Evolutionary conservation across 2,888 invertebrate genomes (phyloP).

Genomic region (Netelia melanura): DNA sequence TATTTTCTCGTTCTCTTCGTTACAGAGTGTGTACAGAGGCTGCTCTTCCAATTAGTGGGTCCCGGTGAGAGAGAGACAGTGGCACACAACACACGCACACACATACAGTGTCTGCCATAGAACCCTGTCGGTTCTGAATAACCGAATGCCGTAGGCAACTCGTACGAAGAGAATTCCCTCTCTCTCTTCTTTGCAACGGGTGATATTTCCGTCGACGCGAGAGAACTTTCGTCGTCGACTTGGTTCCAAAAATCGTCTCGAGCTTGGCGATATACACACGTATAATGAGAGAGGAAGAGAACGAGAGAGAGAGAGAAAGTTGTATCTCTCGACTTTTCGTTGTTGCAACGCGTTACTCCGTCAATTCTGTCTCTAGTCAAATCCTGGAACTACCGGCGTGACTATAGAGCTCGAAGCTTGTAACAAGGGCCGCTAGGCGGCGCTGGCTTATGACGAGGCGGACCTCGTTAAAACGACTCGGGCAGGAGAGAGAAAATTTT

Average conservation of each 20-base stretch:
- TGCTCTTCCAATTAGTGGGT: conserved; percentile 83
- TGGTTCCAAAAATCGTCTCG: conserved; percentile 65
- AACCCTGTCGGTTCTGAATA: conserved; percentile 76
- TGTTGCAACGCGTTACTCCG: conserved; percentile 67
- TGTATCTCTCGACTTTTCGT: conserved; percentile 67
- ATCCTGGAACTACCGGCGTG: conserved; percentile 53
- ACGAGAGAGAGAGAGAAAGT: conserved; percentile 18
- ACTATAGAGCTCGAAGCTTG: conserved; percentile 45
- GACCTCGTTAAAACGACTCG: conserved; percentile 67
- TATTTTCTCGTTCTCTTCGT: conserved; percentile 72
- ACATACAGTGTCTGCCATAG: conserved; percentile 60
- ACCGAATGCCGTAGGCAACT: conserved; percentile 77
- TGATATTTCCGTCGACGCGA: conserved; percentile 84
- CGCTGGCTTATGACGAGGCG: conserved; percentile 64
- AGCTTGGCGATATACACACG: conserved; percentile 32
- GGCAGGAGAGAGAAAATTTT: conserved; percentile 28
- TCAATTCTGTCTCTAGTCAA: conserved; percentile 65
- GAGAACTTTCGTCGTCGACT: conserved; percentile 63
- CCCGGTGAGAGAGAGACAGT: conserved; percentile 74
- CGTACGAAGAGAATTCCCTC: conserved; percentile 56
- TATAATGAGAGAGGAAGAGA: neutral
- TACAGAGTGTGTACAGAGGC: conserved; percentile 71
- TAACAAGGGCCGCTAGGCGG: conserved; percentile 38
- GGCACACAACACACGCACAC: conserved; percentile 22
- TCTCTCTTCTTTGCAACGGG: conserved; percentile 54